Evolutionary conservation across 2,797 vertebrate genomes (phyloP), one percentile per base, ranked within the genome.

Genomic region (Enteromius unitaeniatus): DNA sequence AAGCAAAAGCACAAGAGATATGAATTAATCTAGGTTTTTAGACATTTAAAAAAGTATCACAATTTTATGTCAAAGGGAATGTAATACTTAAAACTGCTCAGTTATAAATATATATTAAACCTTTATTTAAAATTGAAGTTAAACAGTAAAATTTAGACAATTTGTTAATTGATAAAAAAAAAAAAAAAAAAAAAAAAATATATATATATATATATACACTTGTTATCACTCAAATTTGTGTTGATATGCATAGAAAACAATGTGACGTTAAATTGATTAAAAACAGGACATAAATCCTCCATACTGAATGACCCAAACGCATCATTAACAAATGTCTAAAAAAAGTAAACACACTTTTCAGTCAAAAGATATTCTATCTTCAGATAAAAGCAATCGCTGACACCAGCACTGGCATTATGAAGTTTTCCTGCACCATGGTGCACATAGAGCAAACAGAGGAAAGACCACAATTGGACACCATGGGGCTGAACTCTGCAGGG

Each of bases 361-460:
- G 60, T 31, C 60, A 64, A 64, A 64, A 9, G 60, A 62, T 28
- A 17, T 31, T 64, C 14, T 26, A 62, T 62, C 37, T 62, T 10
- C 14, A 45, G n/a, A 64, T 47, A 60, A 76, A 42, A 21, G 53
- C 53, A 60, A 76, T 7, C 1, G 21, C 75, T 45, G 55, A 28
- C 75, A 58, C 9, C 9, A 68, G 31, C 68, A 47, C 37, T 47
- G 40, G 15, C 55, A 62, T 23, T 13, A 17, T 42, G 45, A 3
- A 19, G 4, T 42, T 77, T 62, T 42, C 15, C 15, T 19, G 14
- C 55, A 28, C 37, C 55, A 45, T 60, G 14, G n/a, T 45, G 53
- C 55, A 45, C 37, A 62, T 42, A 40, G 14, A 70, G 49, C 2
- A 80, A 79, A 42, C 34, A 58, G n/a, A 70, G 23, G 31, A 80